Percentiles rank a stretch among this genome's conserved stretches.
Conservation (phyloP, 1,140 invertebrate genomes). For the Homarus americanus region DNA sequence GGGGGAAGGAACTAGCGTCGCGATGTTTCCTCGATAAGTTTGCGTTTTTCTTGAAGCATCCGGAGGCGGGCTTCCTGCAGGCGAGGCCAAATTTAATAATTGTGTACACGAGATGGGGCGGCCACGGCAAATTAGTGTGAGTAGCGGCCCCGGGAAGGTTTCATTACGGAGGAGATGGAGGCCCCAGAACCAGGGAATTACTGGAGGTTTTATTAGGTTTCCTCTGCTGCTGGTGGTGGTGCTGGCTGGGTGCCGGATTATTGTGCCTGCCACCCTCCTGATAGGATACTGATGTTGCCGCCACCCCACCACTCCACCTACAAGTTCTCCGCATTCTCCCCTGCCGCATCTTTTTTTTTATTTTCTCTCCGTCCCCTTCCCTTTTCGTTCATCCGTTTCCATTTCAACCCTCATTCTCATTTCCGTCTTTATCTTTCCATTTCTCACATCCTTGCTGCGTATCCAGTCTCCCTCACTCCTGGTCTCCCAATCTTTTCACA, state of each 20-base stretch:
- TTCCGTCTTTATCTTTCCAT: no score
- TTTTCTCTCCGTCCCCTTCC: not conserved
- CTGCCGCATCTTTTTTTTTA: not conserved
- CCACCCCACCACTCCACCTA: not conserved
- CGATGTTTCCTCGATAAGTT: slow-evolving; percentile 13
- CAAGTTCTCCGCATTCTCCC: not conserved
- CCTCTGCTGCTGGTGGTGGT: not conserved
- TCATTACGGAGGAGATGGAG: not conserved
- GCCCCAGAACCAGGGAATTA: not conserved
- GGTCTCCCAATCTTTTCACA: no score
- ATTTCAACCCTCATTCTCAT: no score
- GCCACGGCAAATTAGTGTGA: not conserved
- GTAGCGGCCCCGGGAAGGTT: not conserved
- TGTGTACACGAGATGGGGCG: not conserved
- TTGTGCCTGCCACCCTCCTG: not conserved
- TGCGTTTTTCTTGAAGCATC: not conserved
- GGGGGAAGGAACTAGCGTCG: not conserved
- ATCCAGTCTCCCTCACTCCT: no score
- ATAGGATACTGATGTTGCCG: not conserved
- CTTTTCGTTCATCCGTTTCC: not conserved
- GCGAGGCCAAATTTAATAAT: not conserved
- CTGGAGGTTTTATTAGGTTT: not conserved
- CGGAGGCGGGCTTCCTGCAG: not conserved
- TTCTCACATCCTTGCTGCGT: no score
- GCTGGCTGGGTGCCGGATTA: not conserved